Base-by-base conservation (phyloP, 2,888 invertebrate species). In the Epicampocera succincta region DNA sequence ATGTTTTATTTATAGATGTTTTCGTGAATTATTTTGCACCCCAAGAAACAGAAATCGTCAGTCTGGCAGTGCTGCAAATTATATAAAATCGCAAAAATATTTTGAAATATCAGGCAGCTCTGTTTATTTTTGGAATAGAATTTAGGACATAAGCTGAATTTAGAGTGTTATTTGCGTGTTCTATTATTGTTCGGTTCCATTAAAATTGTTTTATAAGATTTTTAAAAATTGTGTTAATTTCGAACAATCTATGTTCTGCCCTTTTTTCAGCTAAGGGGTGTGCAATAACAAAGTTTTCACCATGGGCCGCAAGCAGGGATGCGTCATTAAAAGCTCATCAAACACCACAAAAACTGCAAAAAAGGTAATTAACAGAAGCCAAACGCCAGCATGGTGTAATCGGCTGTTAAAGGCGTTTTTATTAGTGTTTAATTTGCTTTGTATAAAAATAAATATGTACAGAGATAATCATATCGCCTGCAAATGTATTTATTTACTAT, bases 241-340 rank as follows among this genome's bases (percentile, higher is more conserved):
- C n/a, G n/a, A n/a, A n/a, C n/a, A n/a, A n/a, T n/a, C n/a, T n/a
- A 50, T 56, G n/a, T 38, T 1, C 12, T n/a, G 5, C n/a, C 13
- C 9, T 25, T 9, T 0, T 58, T 29, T 38, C 6, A 17, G 40
- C 29, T 25, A 9, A 58, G 3, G 12, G 13, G 25, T 12, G 21
- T 76, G 13, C n/a, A 42, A 2, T 21, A 13, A 21, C 21, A 60
- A 44, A 12, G 29, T 58, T 44, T 9, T 2, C 13, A 60, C 54
- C 60, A 82, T 82, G 82, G 69, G 78, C 54, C 81, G 77, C 73
- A 78, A 65, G 46, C 82, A 78, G 71, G 74, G 74, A 78, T 82
- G 82, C 82, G 82, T 82, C 82, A 82, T 74, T 29, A 82, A 82
- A 78, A 78, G 58, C 52, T 69, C 81, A 52, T 38, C 81, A 17